phyloP scores from a whole-genome alignment of 2,797 vertebrate genomes.

The Cyprinella venusta region DNA sequence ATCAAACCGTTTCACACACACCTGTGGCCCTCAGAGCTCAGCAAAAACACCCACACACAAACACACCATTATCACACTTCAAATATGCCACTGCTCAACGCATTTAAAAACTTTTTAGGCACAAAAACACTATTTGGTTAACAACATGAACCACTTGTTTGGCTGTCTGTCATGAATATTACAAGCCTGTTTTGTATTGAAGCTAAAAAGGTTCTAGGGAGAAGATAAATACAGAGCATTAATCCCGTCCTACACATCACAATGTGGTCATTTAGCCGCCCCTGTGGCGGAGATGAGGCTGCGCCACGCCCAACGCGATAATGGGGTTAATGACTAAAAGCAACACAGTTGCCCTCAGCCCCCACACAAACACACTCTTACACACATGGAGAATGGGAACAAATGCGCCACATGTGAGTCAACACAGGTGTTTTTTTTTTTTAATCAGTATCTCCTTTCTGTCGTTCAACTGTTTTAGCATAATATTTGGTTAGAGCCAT shows the following conservation, averaged over 20 bases:
- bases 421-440: constrained; percentile 24
- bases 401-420: neutral
- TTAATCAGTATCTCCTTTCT: neutral
- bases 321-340: constrained; percentile 57
- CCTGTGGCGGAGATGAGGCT: constrained; percentile 8
- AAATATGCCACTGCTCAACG: constrained; percentile 1
- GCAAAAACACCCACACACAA: constrained; percentile 19
- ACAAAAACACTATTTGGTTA: constrained; percentile 16
- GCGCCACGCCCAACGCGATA: constrained; percentile 35
- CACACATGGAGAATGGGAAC: neutral
- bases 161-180: neutral
- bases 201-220: constrained; percentile 14
- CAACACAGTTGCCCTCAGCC: constrained; percentile 40
- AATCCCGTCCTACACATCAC: constrained; percentile 51
- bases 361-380: constrained; percentile 20
- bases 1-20: constrained; percentile 54
- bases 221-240: constrained; percentile 21
- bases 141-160: constrained; percentile 14
- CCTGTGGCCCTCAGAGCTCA: constrained; percentile 32
- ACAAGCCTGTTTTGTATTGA: neutral
- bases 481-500: constrained; percentile 30
- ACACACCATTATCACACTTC: constrained; percentile 8
- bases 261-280: constrained; percentile 27
- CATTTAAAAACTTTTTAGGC: constrained; percentile 31
- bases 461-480: constrained; percentile 25